Evolutionary conservation across 1,140 invertebrate species (phyloP).

Genomic region (Cydia splendana): DNA sequence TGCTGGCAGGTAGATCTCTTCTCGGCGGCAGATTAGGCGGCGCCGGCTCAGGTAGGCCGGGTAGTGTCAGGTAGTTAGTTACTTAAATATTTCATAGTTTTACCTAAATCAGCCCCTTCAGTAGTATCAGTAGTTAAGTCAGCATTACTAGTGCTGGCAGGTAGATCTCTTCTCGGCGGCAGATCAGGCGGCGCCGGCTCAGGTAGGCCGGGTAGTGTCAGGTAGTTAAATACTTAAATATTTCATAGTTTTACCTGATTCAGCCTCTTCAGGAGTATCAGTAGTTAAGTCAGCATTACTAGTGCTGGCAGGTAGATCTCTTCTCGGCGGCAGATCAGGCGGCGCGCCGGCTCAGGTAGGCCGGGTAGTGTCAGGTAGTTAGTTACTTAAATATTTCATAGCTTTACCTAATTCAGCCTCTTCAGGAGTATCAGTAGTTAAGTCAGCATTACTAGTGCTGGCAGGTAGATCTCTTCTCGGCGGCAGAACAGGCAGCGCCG

Average conservation of each 20-base stretch:
- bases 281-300: conserved; percentile 69
- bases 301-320: conserved; percentile 72
- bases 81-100: background rate
- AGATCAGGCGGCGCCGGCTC: conserved; percentile 75
- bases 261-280: conserved; percentile 69
- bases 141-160: conserved; percentile 71
- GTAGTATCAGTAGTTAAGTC: conserved; percentile 68
- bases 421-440: conserved; percentile 67
- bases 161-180: conserved; percentile 70
- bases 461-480: conserved; percentile 68
- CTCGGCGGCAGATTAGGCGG: too few relatives aligned
- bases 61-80: too few relatives aligned
- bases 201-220: conserved; percentile 69
- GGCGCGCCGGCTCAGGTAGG: conserved; percentile 73
- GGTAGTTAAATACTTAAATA: conserved; percentile 36
- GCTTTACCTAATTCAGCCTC: conserved; percentile 70
- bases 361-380: conserved; percentile 71
- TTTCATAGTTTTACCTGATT: conserved; percentile 51
- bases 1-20: too few relatives aligned
- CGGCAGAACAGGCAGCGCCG: conserved; percentile 72
- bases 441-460: conserved; percentile 73
- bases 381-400: too few relatives aligned
- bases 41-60: too few relatives aligned
- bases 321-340: conserved; percentile 71
- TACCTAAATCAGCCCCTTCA: conserved; percentile 69